Conservation (phyloP, 2,113 vertebrate genomes). For the Rhadina sibilatrix region DNA sequence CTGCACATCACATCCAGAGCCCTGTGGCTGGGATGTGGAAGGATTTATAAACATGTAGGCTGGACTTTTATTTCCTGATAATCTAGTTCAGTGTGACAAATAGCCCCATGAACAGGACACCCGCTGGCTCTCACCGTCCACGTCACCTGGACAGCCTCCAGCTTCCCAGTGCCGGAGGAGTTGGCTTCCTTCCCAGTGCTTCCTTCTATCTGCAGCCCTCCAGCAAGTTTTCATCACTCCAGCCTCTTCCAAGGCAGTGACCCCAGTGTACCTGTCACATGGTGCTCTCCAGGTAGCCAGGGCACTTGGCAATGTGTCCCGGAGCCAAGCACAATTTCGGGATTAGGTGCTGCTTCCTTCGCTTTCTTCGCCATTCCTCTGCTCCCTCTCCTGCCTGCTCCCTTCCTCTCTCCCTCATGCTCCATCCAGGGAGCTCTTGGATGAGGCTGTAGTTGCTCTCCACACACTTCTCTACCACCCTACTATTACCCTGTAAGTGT, state of each 20-base stretch:
- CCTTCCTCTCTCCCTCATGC: background rate
- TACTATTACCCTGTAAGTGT: background rate
- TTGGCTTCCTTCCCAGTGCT: slow-evolving; percentile 4
- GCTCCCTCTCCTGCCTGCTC: background rate
- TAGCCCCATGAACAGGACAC: slow-evolving; percentile 5
- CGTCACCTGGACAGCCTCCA: slow-evolving; percentile 50
- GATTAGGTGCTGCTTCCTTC: background rate
- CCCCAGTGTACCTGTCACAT: background rate
- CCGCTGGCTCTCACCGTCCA: background rate
- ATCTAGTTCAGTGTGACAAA: slow-evolving; percentile 57
- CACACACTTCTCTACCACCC: background rate
- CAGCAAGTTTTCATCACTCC: slow-evolving; percentile 29
- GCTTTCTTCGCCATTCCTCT: background rate
- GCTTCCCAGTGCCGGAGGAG: slow-evolving; percentile 5
- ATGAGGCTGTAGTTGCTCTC: background rate
- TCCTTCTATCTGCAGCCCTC: slow-evolving; percentile 35
- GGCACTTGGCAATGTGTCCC: background rate
- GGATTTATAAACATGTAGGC: slow-evolving; percentile 34
- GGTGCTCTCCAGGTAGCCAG: background rate
- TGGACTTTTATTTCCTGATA: slow-evolving; percentile 54
- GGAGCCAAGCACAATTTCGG: background rate
- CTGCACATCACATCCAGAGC: background rate
- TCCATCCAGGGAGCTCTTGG: background rate
- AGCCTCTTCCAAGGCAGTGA: background rate
- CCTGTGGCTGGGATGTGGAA: background rate